phyloP scores from a whole-genome alignment of 2,888 invertebrate genomes.

The Latrodectus hesperus region DNA sequence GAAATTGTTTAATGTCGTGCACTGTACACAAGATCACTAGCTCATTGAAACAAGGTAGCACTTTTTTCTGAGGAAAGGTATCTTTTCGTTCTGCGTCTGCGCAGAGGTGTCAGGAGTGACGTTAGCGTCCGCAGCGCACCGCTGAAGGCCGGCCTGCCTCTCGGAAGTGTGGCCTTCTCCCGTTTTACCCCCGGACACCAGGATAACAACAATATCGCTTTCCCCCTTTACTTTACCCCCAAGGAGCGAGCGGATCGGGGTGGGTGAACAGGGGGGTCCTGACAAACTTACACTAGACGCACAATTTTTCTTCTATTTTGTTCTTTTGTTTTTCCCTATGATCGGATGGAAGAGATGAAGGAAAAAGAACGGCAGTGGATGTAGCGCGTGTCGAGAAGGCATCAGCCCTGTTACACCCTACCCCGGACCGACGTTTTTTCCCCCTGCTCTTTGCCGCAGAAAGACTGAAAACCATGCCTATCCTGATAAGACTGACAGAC shows the following conservation, averaged over 20 bases:
- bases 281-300: slow-evolving; percentile 9
- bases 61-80: no score
- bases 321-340: background rate
- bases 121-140: slow-evolving; percentile 37
- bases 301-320: background rate
- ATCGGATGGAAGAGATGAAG: background rate
- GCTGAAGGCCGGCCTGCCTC: slow-evolving; percentile 3
- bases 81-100: background rate
- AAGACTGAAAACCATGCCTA: slow-evolving; percentile 30
- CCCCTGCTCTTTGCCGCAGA: slow-evolving; percentile 21
- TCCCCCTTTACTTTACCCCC: slow-evolving; percentile 51
- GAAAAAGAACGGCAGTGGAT: background rate
- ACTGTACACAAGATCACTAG: no score
- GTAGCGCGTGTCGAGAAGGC: slow-evolving; percentile 20
- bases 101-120: slow-evolving; percentile 20
- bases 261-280: slow-evolving; percentile 52
- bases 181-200: slow-evolving; percentile 44
- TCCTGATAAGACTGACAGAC: slow-evolving; percentile 32
- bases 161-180: slow-evolving; percentile 8
- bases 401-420: slow-evolving; percentile 58
- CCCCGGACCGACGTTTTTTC: slow-evolving; percentile 45
- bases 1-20: no score
- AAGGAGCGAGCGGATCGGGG: slow-evolving; percentile 41
- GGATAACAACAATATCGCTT: slow-evolving; percentile 57
- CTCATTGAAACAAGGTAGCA: no score